Evolutionary conservation across 1,140 invertebrate genomes (phyloP).

Genomic region (Lutraria rhynchaena): DNA sequence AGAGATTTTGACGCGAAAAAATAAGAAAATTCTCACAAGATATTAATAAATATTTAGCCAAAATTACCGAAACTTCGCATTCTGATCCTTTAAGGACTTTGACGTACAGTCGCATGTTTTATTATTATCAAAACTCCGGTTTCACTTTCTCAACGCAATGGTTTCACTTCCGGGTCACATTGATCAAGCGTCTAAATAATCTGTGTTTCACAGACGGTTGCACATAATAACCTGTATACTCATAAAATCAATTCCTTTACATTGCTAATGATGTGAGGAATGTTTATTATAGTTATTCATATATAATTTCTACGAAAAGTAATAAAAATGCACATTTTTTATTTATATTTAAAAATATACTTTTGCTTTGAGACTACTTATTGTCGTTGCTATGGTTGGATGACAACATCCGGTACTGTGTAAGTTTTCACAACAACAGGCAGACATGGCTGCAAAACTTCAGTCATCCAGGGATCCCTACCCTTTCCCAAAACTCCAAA

Average conservation of each 20-base stretch:
- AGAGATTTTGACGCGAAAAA: too few relatives aligned
- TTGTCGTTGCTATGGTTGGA: constrained; percentile 52
- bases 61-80: constrained; percentile 71
- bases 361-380: constrained; percentile 13
- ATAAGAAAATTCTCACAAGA: too few relatives aligned
- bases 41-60: too few relatives aligned
- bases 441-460: constrained; percentile 58
- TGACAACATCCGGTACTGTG: constrained; percentile 53
- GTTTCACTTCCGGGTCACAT: constrained; percentile 28
- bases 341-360: not conserved
- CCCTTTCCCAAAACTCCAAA: constrained; percentile 78
- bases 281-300: too few relatives aligned
- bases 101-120: constrained; percentile 64
- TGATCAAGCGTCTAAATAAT: not conserved
- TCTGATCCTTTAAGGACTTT: constrained; percentile 76
- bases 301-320: too few relatives aligned
- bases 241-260: not conserved
- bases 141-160: too few relatives aligned
- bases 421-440: constrained; percentile 12
- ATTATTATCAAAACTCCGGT: too few relatives aligned
- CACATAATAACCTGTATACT: not conserved
- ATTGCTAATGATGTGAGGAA: too few relatives aligned
- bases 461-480: constrained; percentile 77
- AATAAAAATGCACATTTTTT: not conserved
- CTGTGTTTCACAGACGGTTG: too few relatives aligned